A percentile compares a stretch with the other conserved stretches of the same genome.
These are phyloP conservation scores for Epinotia demarniana DNA, from an alignment of 2,888 invertebrate species.

Conservation along the genomic window DNA sequence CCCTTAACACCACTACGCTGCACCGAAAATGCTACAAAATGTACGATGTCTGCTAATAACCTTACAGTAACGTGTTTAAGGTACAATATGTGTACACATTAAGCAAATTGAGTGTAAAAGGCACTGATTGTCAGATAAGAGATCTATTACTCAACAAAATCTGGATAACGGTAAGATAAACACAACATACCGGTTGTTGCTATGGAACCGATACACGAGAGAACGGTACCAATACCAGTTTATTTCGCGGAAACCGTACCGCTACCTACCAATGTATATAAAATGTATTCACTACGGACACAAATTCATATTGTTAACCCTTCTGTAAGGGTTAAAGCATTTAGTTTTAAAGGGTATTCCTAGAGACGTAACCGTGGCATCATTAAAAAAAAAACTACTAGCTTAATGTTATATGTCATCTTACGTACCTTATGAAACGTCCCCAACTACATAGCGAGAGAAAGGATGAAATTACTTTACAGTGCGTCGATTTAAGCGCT, in stretches of 20 bases:
- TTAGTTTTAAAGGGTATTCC: background rate
- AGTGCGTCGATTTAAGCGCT: background rate
- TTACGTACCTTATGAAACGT: constrained; percentile 34
- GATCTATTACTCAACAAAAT: background rate
- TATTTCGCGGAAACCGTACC: background rate
- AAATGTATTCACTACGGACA: background rate
- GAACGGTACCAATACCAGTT: background rate
- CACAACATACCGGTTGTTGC: background rate
- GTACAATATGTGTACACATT: constrained; percentile 6
- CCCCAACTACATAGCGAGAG: constrained; percentile 24
- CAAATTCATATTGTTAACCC: background rate
- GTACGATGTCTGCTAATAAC: constrained; percentile 7
- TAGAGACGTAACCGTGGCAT: too few species aligned
- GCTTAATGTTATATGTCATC: background rate
- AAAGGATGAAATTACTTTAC: constrained; percentile 9
- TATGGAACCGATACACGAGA: background rate
- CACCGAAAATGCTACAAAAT: too few species aligned
- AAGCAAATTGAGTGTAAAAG: constrained; percentile 16
- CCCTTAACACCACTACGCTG: too few species aligned
- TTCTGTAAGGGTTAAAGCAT: too few species aligned
- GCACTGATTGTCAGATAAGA: constrained; percentile 25
- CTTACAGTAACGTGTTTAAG: background rate
- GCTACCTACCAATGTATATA: background rate
- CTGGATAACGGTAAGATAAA: background rate
- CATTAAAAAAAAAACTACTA: too few species aligned